phyloP scores from a whole-genome alignment of 2,797 vertebrate genomes.

The Myotis daubentonii region DNA sequence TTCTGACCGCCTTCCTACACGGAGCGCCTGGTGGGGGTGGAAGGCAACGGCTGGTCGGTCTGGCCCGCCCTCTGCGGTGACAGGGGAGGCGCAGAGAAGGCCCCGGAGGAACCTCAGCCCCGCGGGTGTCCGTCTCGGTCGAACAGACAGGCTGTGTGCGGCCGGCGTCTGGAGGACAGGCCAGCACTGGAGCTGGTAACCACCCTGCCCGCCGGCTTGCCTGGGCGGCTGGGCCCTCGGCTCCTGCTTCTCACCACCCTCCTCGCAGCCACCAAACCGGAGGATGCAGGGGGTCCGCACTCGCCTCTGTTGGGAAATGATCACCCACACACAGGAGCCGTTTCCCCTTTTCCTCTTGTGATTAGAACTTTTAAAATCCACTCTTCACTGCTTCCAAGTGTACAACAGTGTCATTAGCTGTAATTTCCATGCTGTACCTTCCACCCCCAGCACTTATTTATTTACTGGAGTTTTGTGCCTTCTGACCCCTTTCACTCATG shows the following conservation, averaged over 20 bases:
- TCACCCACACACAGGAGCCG: no score
- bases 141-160: constrained; percentile 77
- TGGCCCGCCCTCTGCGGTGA: constrained; percentile 67
- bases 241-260: neutral
- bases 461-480: no score
- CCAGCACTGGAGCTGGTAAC: constrained; percentile 65
- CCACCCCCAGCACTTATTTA: no score
- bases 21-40: neutral
- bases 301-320: no score
- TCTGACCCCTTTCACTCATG: no score
- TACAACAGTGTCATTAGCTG: no score
- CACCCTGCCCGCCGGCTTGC: neutral
- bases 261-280: neutral
- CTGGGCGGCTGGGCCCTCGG: constrained; percentile 25
- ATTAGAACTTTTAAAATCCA: no score
- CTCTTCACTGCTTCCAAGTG: no score
- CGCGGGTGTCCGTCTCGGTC: constrained; percentile 72
- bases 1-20: neutral
- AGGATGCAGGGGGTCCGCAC: neutral
- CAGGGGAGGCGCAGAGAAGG: constrained; percentile 69
- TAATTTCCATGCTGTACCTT: fast-evolving
- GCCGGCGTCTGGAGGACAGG: constrained; percentile 3
- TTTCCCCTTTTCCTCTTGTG: no score
- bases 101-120: constrained; percentile 65
- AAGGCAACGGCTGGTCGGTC: constrained; percentile 57